Base-by-base conservation (phyloP, 2,797 vertebrate species). In the Sebastes diploproa region DNA sequence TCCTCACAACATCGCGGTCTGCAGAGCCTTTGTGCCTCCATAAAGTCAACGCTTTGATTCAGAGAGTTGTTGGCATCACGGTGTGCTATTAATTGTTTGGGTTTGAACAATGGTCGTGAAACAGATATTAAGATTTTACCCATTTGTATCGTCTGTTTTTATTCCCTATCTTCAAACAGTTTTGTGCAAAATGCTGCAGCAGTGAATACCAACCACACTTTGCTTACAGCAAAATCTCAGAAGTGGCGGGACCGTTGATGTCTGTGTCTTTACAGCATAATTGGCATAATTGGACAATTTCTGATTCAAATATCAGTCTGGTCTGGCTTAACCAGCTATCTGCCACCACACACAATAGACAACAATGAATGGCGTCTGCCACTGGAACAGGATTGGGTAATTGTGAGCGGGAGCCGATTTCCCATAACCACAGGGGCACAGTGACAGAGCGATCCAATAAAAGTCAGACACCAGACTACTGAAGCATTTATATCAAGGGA, bases 381-480 rank as follows among this genome's bases (percentile, higher is more conserved):
- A 74, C 27, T 84, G 75, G 36, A 84, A 77, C 72, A 80, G 56
- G 58, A 84, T 71, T 77, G 75, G 50, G 72, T 88, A 90, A 90
- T 88, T 88, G 78, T 78, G 79, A 75, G 72, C 78, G 75, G 67
- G 62, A 76, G 73, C 80, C 25, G 20, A 79, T 88, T 89, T 85
- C 63, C 70, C 84, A 82, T 80, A 85, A 89, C 83, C 81, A 84
- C 81, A 74, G 77, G 71, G 77, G 81, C 77, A 86, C 70, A 88
- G 72, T 79, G 78, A 87, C 83, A 84, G 68, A 83, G 62, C 2
- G 59, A 78, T 80, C 71, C 84, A 88, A 87, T 90, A 86, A 90
- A 90, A 88, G 79, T 76, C 85, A 86, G 80, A 86, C 81, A 84
- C 50, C 83, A 88, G 85, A 85, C 82, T 32, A 80, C 65, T 84